phyloP scores from a whole-genome alignment of 2,113 vertebrate species.

The Cinclus mexicanus region DNA sequence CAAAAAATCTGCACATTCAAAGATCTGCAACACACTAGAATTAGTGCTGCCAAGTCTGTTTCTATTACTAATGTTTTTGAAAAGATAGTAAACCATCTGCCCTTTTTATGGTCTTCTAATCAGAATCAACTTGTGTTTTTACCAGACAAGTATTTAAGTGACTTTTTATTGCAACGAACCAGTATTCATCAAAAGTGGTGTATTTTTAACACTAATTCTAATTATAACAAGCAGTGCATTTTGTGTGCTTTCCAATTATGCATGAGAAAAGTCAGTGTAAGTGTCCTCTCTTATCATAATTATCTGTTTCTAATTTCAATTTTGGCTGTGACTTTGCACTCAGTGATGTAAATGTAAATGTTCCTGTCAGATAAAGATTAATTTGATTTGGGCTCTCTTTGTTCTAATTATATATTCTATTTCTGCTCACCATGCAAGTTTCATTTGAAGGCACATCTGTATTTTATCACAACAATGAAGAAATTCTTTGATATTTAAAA shows the following conservation, averaged over 20 bases:
- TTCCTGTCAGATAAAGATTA: constrained; percentile 86
- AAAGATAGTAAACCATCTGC: constrained; percentile 32
- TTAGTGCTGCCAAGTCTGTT: background rate
- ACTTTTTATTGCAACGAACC: constrained; percentile 59
- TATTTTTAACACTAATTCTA: constrained; percentile 76
- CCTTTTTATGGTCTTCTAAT: constrained; percentile 45
- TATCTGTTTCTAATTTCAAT: constrained; percentile 88
- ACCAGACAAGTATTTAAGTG: constrained; percentile 65
- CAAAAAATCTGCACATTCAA: background rate
- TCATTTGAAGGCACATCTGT: constrained; percentile 78
- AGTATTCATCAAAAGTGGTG: constrained; percentile 67
- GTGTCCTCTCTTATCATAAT: constrained; percentile 84
- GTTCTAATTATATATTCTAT: constrained; percentile 87
- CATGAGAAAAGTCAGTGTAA: constrained; percentile 75
- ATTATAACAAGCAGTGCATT: constrained; percentile 80
- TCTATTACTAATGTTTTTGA: background rate
- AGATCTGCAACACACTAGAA: background rate
- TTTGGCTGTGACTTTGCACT: constrained; percentile 83
- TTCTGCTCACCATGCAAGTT: constrained; percentile 82
- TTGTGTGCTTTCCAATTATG: constrained; percentile 81
- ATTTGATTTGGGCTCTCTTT: constrained; percentile 85
- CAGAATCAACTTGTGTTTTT: constrained; percentile 58
- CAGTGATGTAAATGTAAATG: constrained; percentile 85
- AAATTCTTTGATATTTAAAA: constrained; percentile 64
- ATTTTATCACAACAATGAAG: constrained; percentile 78